phyloP scores from a whole-genome alignment of 2,888 invertebrate genomes.

The Trissolcus brochymenae region DNA sequence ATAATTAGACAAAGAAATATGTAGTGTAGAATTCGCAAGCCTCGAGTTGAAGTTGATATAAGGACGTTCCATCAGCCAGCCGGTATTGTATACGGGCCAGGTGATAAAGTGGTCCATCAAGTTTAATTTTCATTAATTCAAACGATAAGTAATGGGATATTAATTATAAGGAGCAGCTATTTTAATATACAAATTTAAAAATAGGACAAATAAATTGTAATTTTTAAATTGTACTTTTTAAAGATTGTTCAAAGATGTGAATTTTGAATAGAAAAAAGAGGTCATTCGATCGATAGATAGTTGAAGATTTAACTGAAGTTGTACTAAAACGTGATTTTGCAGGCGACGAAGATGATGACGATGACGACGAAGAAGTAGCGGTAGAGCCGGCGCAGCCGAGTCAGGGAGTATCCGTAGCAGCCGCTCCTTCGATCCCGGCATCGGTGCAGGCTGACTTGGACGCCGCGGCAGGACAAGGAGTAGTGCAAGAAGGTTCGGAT shows the following conservation, averaged over 20 bases:
- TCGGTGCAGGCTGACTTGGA: conserved; percentile 69
- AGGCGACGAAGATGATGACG: conserved; percentile 79
- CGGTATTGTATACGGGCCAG: not conserved
- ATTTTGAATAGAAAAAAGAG: too few species aligned
- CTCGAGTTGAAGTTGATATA: too few species aligned
- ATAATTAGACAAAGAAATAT: conserved; percentile 13
- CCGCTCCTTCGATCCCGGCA: conserved; percentile 65
- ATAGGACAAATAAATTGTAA: too few species aligned
- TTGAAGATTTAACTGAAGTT: too few species aligned
- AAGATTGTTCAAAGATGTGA: too few species aligned
- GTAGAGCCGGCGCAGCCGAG: conserved; percentile 61
- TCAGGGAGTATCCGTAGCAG: conserved; percentile 66
- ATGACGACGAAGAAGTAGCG: conserved; percentile 78
- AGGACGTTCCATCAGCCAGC: not conserved
- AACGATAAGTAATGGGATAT: not conserved
- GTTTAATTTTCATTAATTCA: not conserved
- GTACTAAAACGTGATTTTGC: not conserved
- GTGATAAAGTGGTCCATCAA: not conserved
- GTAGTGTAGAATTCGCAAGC: conserved; percentile 5
- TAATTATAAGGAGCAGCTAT: too few species aligned
- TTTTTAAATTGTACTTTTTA: too few species aligned
- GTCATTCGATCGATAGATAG: too few species aligned
- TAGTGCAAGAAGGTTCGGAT: conserved; percentile 42
- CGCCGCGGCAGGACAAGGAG: conserved; percentile 65
- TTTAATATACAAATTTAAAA: too few species aligned